These are phyloP conservation scores for Lycorma delicatula DNA, from an alignment of 1,140 invertebrate species.

Conservation along the genomic window DNA sequence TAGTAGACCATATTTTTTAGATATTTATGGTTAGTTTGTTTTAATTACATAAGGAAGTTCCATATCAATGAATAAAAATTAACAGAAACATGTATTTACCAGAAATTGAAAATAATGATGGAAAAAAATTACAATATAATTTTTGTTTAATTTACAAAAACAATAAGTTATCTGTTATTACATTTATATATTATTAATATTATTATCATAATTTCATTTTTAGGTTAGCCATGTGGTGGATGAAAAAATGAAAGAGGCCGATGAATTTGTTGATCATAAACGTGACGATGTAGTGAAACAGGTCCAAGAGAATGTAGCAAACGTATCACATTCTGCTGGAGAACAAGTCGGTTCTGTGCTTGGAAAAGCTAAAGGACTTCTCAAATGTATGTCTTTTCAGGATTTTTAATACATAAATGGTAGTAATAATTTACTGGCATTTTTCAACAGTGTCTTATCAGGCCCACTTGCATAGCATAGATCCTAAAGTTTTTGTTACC, in stretches of 20 bases:
- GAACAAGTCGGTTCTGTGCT: conserved; percentile 25
- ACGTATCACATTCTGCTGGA: conserved; percentile 14
- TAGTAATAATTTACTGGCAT: background rate
- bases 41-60: too few relatives aligned
- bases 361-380: conserved; percentile 32
- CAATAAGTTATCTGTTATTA: too few relatives aligned
- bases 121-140: background rate
- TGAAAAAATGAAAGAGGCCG: conserved; percentile 31
- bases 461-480: too few relatives aligned
- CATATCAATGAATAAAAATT: too few relatives aligned
- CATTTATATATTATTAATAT: background rate
- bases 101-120: background rate
- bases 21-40: too few relatives aligned
- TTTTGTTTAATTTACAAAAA: too few relatives aligned
- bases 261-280: conserved; percentile 31
- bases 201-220: background rate
- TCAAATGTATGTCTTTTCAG: conserved; percentile 29
- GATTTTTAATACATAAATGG: background rate
- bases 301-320: conserved; percentile 21
- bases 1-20: too few relatives aligned
- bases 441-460: too few relatives aligned
- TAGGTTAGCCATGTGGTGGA: conserved; percentile 29
- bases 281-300: conserved; percentile 26
- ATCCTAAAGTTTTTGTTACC: too few relatives aligned
- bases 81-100: background rate